A percentile compares a stretch with the other conserved stretches of the same genome.
These are phyloP conservation scores for Sylvia borin DNA, from an alignment of 2,797 vertebrate genomes.

Conservation along the genomic window DNA sequence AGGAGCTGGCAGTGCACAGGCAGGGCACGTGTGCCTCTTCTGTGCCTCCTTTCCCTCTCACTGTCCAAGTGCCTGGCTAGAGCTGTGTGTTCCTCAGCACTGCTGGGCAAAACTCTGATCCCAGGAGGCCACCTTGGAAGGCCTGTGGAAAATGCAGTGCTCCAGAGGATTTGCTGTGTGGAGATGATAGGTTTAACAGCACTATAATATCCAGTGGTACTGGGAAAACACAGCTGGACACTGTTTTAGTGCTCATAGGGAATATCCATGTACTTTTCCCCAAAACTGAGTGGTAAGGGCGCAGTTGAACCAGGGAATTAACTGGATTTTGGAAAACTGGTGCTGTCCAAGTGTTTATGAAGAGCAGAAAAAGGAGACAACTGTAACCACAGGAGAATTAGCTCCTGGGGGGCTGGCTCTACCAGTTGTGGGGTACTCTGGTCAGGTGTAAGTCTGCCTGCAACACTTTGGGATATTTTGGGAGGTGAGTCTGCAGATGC, in stretches of 20 bases:
- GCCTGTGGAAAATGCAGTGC: background rate
- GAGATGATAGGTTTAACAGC: background rate
- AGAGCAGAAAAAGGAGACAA: background rate
- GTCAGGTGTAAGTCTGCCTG: background rate
- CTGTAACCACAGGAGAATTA: rapidly evolving
- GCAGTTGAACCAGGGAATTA: background rate
- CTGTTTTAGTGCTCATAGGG: rapidly evolving
- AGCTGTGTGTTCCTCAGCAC: background rate
- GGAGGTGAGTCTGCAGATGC: background rate
- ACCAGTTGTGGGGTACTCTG: background rate
- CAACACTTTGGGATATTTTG: background rate
- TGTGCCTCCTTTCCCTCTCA: background rate
- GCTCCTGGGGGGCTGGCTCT: background rate
- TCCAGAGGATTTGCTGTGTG: background rate
- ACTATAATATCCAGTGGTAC: rapidly evolving
- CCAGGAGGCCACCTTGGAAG: background rate
- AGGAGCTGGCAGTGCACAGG: background rate
- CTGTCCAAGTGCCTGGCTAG: background rate
- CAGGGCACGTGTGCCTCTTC: background rate
- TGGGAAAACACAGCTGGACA: background rate
- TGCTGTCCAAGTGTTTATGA: rapidly evolving
- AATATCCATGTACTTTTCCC: background rate
- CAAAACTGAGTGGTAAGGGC: background rate
- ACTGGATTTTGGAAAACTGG: background rate
- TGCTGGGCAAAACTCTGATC: background rate